Evolutionary conservation across 2,888 invertebrate genomes (phyloP).

Genomic region (Leptopilina myrica): DNA sequence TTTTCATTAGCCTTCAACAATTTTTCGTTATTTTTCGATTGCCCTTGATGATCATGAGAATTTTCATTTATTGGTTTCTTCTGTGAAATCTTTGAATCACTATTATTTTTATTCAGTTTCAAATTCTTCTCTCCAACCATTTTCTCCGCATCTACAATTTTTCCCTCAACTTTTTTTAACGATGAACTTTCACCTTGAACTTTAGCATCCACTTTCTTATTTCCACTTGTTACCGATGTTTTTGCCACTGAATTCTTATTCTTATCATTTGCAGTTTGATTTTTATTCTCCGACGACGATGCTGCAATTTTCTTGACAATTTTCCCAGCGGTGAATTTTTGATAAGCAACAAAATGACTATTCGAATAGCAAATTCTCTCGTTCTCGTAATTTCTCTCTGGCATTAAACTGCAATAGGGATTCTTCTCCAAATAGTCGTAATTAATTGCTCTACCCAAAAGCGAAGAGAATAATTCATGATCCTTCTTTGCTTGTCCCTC

Average conservation of each 20-base stretch:
- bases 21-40: neutral
- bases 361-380: slow-evolving; percentile 3
- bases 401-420: neutral
- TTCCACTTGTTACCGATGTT: no score
- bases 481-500: neutral
- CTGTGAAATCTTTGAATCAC: no score
- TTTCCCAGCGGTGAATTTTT: neutral
- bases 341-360: neutral
- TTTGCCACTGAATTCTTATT: no score
- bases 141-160: no score
- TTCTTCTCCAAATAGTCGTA: neutral
- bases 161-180: no score
- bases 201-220: no score
- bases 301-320: neutral
- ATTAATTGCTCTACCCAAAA: neutral
- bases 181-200: no score
- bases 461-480: neutral
- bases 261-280: no score
- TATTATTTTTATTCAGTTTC: no score
- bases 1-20: neutral
- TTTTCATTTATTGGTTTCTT: no score
- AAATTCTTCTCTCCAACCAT: no score
- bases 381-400: neutral
- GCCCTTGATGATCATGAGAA: no score
- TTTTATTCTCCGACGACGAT: neutral